Evolutionary conservation across 2,888 invertebrate genomes (phyloP), one percentile per base, ranked within the genome.

Genomic region (Apotomis turbidana): DNA sequence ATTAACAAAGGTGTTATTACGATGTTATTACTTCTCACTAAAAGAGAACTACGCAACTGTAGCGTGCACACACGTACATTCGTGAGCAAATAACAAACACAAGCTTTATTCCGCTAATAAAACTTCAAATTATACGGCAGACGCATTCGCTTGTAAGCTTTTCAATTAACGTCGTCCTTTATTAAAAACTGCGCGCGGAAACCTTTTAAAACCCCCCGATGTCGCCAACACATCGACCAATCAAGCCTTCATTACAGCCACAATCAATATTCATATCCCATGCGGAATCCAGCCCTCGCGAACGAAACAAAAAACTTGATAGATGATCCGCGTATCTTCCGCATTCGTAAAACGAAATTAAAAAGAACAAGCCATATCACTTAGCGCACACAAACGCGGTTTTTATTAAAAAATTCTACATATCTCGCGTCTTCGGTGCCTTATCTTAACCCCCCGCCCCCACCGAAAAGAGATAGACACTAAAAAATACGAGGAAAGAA

Each of bases 281-380:
- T 90, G 93, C 92, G 91, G 87, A 90, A 90, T 90, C 89, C 88
- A 86, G 86, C 88, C 83, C 76, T 78, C 81, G 74, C 74, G 74
- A 76, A 80, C 79, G 77, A 84, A 87, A 87, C 85, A 85, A 83
- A 76, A 81, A 78, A 76, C 75, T 74, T 90, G 91, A 93, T 91
- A 90, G 91, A 93, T 91, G 91, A 90, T 92, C 86, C 85, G 77
- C 82, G 83, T 78, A 85, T 84, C 85, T 83, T 83, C 80, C 83
- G 86, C 89, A 87, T 86, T 87, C 90, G 83, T 87, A 90, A 79
- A 84, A 92, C 91, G 88, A 92, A 93, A 93, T 93, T 93, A 93
- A 93, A 93, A 93, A 91, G 92, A 93, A 92, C 92, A 92, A 90
- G 92, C 86, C 92, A 92, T 92, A 93, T 93, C 93, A 93, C 92